Base-by-base conservation (phyloP, 2,113 vertebrate genomes). In the Prunella himalayana region DNA sequence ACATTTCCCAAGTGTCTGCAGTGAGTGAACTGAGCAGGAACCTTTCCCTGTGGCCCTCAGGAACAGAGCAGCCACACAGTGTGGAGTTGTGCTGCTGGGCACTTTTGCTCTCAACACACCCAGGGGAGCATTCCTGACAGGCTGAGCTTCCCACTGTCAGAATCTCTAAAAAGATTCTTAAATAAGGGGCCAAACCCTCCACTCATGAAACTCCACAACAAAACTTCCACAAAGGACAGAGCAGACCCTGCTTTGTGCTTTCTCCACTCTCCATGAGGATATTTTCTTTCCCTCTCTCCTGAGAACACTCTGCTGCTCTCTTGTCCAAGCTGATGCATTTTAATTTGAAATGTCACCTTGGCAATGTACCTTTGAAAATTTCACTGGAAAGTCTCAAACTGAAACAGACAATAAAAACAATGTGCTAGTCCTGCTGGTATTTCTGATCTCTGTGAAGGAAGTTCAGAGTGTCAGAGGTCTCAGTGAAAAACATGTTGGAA, bases 401-500 rank as follows among this genome's bases (percentile, higher is more conserved):
- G 56, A 88, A 84, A 49, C 10, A 75, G 82, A 63, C 16, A 70
- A 89, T 54, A 75, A 84, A 85, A 94, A 92, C 86, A 92, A 91
- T 70, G 77, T 28, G 84, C 90, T 69, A 44, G 71, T 73, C 50
- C 47, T 45, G 66, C 56, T 88, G 86, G 78, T 87, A 78, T 94
- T 91, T 94, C 86, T 90, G 35, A 24, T 80, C 75, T 69, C 81
- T 56, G 24, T 42, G 45, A 86, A 93, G 73, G 95, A 93, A 94
- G 83, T 84, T 96, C 86, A 73, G 87, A 57, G 86, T 45, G 89
- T 82, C 92, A 93, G 82, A 93, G 83, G 81, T 90, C 57, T 65
- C 50, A 45, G 57, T 41, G 54, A 82, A 88, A 64, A 72, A 71
- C 21, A 21, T 33, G 23, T 1, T 92, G 91, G 92, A 91, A 72